Conservation (phyloP, 2,888 invertebrate species). For the Trichacis sp. region DNA sequence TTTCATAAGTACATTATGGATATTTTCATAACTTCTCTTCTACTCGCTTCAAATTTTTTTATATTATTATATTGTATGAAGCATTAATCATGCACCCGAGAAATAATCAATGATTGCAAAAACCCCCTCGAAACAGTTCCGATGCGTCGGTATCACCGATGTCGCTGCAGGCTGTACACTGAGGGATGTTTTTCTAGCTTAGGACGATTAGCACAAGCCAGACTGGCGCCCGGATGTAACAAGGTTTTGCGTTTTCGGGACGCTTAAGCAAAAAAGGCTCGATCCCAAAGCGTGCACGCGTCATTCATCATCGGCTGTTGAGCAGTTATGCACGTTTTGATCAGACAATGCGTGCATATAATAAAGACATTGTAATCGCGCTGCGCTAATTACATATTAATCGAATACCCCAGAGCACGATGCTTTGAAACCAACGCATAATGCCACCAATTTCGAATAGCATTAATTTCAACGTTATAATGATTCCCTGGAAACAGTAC, state of each 20-base stretch:
- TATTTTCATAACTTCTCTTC: no score
- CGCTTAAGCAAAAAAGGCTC: conserved; percentile 25
- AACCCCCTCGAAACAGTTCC: neutral
- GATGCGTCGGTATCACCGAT: conserved; percentile 13
- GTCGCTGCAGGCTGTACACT: conserved; percentile 16
- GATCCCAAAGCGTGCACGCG: conserved; percentile 32
- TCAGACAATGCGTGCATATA: conserved; percentile 26
- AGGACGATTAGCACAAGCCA: conserved; percentile 36
- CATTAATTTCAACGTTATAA: conserved; percentile 7
- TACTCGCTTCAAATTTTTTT: no score
- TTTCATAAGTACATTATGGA: no score
- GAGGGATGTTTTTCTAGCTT: conserved; percentile 26
- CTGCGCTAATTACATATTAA: conserved; percentile 31
- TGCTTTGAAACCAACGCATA: conserved; percentile 8
- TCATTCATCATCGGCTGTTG: conserved; percentile 37
- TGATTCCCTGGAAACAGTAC: conserved; percentile 9
- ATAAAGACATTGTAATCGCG: conserved; percentile 16
- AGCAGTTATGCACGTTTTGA: conserved; percentile 5
- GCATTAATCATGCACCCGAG: neutral
- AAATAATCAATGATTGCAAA: neutral
- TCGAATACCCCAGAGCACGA: conserved; percentile 20
- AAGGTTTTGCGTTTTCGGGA: conserved; percentile 35
- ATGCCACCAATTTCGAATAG: conserved; percentile 13
- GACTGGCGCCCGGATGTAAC: conserved; percentile 34
- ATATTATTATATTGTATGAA: no score